These are phyloP conservation scores for Coenonympha arcania DNA, from an alignment of 2,888 invertebrate genomes.

Conservation along the genomic window DNA sequence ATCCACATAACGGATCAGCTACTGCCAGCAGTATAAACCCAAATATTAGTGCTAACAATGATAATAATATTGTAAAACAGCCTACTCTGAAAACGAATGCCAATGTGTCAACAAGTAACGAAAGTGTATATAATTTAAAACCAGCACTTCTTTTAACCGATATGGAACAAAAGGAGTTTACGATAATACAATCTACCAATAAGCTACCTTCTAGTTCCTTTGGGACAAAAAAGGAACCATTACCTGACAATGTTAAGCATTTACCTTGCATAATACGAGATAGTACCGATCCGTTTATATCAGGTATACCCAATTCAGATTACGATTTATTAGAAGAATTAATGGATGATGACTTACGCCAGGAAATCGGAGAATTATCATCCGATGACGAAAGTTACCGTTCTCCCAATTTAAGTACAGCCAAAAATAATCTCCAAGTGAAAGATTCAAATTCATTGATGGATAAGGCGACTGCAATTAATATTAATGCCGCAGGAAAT, in stretches of 20 bases:
- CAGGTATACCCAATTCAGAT: constrained; percentile 55
- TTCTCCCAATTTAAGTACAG: constrained; percentile 25
- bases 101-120: not conserved
- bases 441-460: not conserved
- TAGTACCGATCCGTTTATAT: constrained; percentile 47
- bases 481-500: not conserved
- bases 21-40: constrained; percentile 11
- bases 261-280: constrained; percentile 20
- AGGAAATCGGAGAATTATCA: constrained; percentile 64
- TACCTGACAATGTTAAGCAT: constrained; percentile 6
- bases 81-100: not conserved
- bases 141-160: not conserved
- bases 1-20: constrained; percentile 31
- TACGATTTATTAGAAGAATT: constrained; percentile 64
- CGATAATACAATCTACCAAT: not conserved
- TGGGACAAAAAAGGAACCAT: constrained; percentile 9
- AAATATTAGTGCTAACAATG: constrained; percentile 1
- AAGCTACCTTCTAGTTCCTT: not conserved
- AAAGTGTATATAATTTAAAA: not conserved
- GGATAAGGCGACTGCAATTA: not conserved
- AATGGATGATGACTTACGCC: constrained; percentile 59
- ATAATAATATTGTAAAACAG: constrained; percentile 5
- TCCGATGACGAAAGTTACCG: constrained; percentile 52
- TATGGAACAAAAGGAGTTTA: constrained; percentile 2
- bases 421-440: constrained; percentile 3